Percentiles rank a stretch among this genome's conserved stretches.
Evolutionary conservation across 2,797 vertebrate genomes (phyloP).

Genomic region (Gadopsis marmoratus): DNA sequence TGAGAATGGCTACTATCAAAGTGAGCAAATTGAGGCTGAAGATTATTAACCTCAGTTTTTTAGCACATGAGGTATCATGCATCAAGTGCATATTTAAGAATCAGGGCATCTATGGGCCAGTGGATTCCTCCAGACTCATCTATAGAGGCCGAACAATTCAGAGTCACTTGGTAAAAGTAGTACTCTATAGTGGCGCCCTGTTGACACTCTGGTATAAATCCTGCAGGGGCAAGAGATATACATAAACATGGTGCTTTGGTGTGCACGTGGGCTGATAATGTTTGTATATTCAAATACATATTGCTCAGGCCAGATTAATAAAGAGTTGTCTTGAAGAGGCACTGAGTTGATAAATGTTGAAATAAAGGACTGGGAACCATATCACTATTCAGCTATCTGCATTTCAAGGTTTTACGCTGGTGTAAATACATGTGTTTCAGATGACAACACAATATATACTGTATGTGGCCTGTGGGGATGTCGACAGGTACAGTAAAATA

Average conservation of each 20-base stretch:
- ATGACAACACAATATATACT: not conserved
- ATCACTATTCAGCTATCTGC: not conserved
- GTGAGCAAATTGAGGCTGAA: not conserved
- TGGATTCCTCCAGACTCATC: constrained; percentile 87
- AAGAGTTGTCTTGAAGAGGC: not conserved
- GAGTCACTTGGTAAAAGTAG: constrained; percentile 92
- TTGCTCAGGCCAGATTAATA: not conserved
- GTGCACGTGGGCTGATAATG: not conserved
- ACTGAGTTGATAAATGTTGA: not conserved
- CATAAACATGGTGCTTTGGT: not conserved
- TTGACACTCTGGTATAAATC: constrained; percentile 86
- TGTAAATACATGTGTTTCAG: not conserved
- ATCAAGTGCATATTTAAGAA: too few relatives aligned
- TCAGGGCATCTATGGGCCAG: constrained; percentile 84
- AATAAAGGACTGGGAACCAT: not conserved
- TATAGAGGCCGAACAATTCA: constrained; percentile 88
- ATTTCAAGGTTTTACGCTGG: not conserved
- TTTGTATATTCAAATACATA: constrained; percentile 71
- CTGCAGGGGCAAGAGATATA: constrained; percentile 71
- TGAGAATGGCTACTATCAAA: not conserved
- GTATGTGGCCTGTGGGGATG: too few relatives aligned
- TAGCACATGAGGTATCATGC: too few relatives aligned
- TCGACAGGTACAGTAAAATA: not conserved
- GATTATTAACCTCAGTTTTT: too few relatives aligned
- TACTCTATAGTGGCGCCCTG: constrained; percentile 92